A percentile compares a stretch with the other conserved stretches of the same genome.
These are phyloP conservation scores for Phyllotreta striolata DNA, from an alignment of 2,888 invertebrate genomes.

Conservation along the genomic window DNA sequence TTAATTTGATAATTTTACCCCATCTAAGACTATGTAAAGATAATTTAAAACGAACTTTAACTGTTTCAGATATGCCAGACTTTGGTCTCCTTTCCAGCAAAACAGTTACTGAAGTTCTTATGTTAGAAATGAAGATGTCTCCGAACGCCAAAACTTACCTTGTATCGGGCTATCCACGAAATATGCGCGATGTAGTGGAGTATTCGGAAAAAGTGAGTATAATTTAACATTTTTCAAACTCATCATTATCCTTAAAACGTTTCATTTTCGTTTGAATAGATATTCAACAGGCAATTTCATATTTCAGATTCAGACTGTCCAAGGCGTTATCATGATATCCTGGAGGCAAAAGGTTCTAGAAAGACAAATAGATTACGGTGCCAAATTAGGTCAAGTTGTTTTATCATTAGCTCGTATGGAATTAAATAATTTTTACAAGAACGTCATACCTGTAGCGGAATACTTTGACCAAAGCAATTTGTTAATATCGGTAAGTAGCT, in stretches of 20 bases:
- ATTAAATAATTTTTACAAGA: slow-evolving; percentile 86
- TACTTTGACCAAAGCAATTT: slow-evolving; percentile 89
- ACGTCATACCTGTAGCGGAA: slow-evolving; percentile 90
- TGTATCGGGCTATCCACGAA: slow-evolving; percentile 89
- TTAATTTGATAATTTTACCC: neutral
- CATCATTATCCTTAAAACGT: too few relatives aligned
- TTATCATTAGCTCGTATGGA: slow-evolving; percentile 88
- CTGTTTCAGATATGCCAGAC: slow-evolving; percentile 81
- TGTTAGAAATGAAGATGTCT: slow-evolving; percentile 94
- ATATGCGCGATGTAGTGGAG: slow-evolving; percentile 91
- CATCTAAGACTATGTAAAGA: too few relatives aligned
- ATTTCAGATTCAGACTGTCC: slow-evolving; percentile 84
- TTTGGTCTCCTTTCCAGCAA: slow-evolving; percentile 85
- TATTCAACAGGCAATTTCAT: slow-evolving; percentile 28
- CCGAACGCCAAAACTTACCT: slow-evolving; percentile 87
- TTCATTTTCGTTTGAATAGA: too few relatives aligned
- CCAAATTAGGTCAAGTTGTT: slow-evolving; percentile 85
- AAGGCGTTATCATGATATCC: slow-evolving; percentile 84
- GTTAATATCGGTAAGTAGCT: slow-evolving; percentile 69
- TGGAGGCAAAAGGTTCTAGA: slow-evolving; percentile 88
- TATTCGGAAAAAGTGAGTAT: slow-evolving; percentile 87
- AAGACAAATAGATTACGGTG: slow-evolving; percentile 89
- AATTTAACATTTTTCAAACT: too few relatives aligned
- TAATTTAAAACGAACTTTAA: slow-evolving; percentile 1
- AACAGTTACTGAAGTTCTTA: slow-evolving; percentile 87